Percentiles rank a stretch among this genome's conserved stretches.
Evolutionary conservation across 2,113 vertebrate species (phyloP).

Genomic region (Grallaria varia): DNA sequence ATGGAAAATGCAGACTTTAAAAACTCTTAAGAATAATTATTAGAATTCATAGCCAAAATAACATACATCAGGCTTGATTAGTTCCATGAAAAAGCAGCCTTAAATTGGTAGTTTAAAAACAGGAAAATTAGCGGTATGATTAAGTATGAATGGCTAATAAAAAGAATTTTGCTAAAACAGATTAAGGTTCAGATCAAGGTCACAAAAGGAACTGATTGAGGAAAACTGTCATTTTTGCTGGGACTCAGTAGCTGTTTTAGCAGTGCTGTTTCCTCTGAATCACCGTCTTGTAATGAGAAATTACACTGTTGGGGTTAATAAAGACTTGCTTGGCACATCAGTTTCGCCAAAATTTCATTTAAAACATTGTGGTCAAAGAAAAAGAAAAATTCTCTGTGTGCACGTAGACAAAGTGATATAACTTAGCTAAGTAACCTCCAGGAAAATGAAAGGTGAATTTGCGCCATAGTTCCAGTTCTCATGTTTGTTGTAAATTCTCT

Average conservation of each 20-base stretch:
- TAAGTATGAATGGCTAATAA: constrained; percentile 72
- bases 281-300: constrained; percentile 69
- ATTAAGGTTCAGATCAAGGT: constrained; percentile 80
- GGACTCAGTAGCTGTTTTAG: constrained; percentile 54
- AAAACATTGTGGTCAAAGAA: constrained; percentile 48
- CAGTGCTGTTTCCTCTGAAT: constrained; percentile 66
- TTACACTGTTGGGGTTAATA: constrained; percentile 76
- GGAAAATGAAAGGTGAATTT: background rate
- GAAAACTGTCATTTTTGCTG: constrained; percentile 70
- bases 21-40: constrained; percentile 48
- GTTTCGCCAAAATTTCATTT: constrained; percentile 67
- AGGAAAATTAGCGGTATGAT: constrained; percentile 71
- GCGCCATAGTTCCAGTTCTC: background rate
- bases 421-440: background rate
- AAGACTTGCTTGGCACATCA: constrained; percentile 52
- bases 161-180: constrained; percentile 75
- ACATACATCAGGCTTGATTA: constrained; percentile 51
- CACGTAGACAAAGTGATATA: constrained; percentile 20
- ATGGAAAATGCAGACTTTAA: constrained; percentile 16
- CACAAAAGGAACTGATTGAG: constrained; percentile 75
- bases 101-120: constrained; percentile 66
- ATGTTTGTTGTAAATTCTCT: background rate
- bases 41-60: constrained; percentile 56
- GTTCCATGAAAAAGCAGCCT: constrained; percentile 32
- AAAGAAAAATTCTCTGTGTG: constrained; percentile 42